Base-by-base conservation (phyloP, 1,140 invertebrate species). In the Drosophila melanica region DNA sequence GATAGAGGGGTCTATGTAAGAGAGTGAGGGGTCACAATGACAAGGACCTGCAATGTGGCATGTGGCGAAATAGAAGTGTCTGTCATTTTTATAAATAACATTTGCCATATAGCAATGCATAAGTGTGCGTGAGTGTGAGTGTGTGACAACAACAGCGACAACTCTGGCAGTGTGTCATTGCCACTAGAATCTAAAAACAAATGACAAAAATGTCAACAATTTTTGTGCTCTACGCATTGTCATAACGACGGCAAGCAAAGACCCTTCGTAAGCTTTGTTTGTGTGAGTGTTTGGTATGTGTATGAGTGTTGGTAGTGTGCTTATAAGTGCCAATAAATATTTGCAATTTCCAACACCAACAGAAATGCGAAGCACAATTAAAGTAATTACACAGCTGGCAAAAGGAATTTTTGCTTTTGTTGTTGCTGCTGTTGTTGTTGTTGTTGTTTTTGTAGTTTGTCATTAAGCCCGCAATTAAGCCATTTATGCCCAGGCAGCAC, bases 31-130 rank as follows among this genome's bases (percentile, higher is more conserved):
- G 10, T 8, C 39, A 57, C 55, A 58, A 60, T 47, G 42, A 59
- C 42, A 73, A 73, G 64, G 55, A 73, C 48, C 48, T 73, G 70
- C 70, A 73, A 60, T 73, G 70, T 73, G 64, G 70, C 70, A 73
- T 73, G 70, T 73, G 70, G 71, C 81, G 75, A 78, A 86, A 86
- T 86, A 87, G 81, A 86, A 86, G 81, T 86, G 81, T 87, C 82
- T 87, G 82, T 86, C 81, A 87, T 86, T 86, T 86, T 87, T 87
- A 89, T 86, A 86, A 86, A 87, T 81, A 86, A 86, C 79, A 86
- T 79, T 87, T 72, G 78, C 39, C 42, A 58, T 45, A 35, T 53
- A 30, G 50, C 50, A 14, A 55, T 58, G 47, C 35, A 53, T 20
- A 9, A 44, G 16, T 65, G 45, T 68, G 62, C 53, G 37, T 37